phyloP scores from a whole-genome alignment of 2,888 invertebrate genomes.

The Nymphalis c-album region DNA sequence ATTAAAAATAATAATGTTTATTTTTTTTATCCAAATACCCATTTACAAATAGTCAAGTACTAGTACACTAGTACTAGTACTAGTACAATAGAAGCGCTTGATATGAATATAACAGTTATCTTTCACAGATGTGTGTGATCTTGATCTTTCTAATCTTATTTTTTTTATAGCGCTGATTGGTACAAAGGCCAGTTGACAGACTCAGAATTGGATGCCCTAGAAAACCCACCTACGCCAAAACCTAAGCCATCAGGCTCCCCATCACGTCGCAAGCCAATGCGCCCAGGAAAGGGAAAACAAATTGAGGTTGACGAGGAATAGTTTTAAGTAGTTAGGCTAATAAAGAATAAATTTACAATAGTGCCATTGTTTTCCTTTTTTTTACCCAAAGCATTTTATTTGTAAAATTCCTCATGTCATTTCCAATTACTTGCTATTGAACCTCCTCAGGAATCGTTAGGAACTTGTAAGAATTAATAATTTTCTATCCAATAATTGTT shows the following conservation, averaged over 20 bases:
- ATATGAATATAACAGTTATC: not conserved
- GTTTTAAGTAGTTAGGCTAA: conserved; percentile 52
- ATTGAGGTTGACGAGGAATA: conserved; percentile 50
- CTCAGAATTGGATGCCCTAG: conserved; percentile 88
- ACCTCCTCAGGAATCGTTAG: no score
- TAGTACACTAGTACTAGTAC: no score
- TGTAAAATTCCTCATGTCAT: no score
- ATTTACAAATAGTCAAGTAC: no score
- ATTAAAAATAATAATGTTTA: no score
- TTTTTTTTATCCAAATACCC: no score
- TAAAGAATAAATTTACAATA: conserved; percentile 33
- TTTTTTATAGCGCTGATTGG: conserved; percentile 88
- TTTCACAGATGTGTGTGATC: not conserved
- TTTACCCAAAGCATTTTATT: not conserved
- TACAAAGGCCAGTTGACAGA: conserved; percentile 92
- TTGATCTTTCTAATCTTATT: not conserved
- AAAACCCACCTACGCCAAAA: conserved; percentile 87
- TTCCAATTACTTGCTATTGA: no score
- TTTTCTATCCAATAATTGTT: no score
- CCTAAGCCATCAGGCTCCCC: conserved; percentile 78
- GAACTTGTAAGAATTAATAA: no score
- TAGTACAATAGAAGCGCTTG: not conserved
- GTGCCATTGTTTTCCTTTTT: conserved; percentile 21
- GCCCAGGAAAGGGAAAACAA: conserved; percentile 65
- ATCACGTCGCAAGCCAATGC: conserved; percentile 73